Evolutionary conservation across 2,888 invertebrate species (phyloP), one percentile per base, ranked within the genome.

Genomic region (Heteropelma amictum): DNA sequence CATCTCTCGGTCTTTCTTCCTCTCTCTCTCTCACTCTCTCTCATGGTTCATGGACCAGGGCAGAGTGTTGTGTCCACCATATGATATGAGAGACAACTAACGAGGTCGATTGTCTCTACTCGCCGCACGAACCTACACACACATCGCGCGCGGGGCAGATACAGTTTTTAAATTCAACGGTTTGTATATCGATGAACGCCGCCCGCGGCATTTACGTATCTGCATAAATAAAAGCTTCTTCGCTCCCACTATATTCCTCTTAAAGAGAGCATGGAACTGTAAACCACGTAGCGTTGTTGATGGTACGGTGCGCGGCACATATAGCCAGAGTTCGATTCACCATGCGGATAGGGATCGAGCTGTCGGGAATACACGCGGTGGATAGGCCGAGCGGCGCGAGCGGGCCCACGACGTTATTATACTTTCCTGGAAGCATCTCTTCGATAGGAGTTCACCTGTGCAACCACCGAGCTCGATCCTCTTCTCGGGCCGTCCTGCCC

Each of bases 381-480:
- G 65, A n/a, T n/a, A n/a, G n/a, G n/a, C n/a, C n/a, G n/a, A n/a
- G n/a, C n/a, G n/a, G n/a, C 45, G 33, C 45, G 61, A 47, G 53
- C 47, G 53, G 54, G 60, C 54, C 74, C 72, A 75, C 70, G 65
- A 70, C 70, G 65, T 75, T 75, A 75, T 75, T 75, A 75, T 75
- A 75, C 74, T 75, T 75, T 75, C 74, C 65, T 65, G 74, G 70
- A 75, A 75, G 74, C 60, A 61, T 64, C 64, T 69, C 53, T 49
- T 70, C 74, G 70, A 75, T 70, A 75, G 70, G 45, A 70, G 67
- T 38, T 65, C 70, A 60, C 60, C 70, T 60, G 53, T 65, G 65
- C 54, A 53, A 65, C 51, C 70, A 53, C 35, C 42, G 54, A 53
- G 38, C 45, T 35, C 53, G n/a, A n/a, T n/a, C n/a, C n/a, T n/a